Base-by-base conservation (phyloP, 2,797 vertebrate genomes). In the Neostethus bicornis region DNA sequence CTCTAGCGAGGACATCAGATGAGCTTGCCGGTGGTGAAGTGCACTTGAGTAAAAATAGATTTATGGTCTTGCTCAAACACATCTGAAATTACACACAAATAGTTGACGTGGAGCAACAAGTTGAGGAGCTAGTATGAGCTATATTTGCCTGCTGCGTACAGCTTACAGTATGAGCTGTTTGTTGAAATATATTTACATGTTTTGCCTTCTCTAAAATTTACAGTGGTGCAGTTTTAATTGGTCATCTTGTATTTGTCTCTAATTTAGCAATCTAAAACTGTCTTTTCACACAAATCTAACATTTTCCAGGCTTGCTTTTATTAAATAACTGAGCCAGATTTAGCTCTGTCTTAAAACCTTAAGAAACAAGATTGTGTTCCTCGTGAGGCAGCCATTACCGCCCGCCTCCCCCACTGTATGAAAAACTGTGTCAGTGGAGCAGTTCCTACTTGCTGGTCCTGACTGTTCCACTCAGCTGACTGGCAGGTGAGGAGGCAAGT, bases 341-440 rank as follows among this genome's bases (percentile, higher is more conserved):
- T 69, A 23, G 71, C 75, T 87, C 81, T 75, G 82, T 78, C 76
- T 88, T 85, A 72, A 87, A 79, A 72, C 41, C 66, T 46, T 55
- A 72, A 80, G 53, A 79, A 87, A 82, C 72, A 71, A 60, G 77
- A 84, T 78, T 80, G 73, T 62, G 58, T 65, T 73, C 43, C 73
- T 83, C 63, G 69, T 65, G 24, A 50, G 68, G 69, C 66, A 60
- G 51, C 77, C 48, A 11, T 53, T 20, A 23, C 58, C 49, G 47
- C 1, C 83, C 72, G 50, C 79, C 79, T 62, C 25, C 32, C 52
- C 47, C 51, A 34, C 75, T 84, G 61, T 83, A 61, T 72, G 77
- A 54, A 78, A 90, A 92, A 92, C 80, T 89, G 90, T 92, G 91
- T 92, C 91, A 92, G 91, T 92, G 83, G 91, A 92, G 73, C 91